A percentile compares a stretch with the other conserved stretches of the same genome.
phyloP scores from a whole-genome alignment of 2,797 vertebrate genomes.

The Neoniphon sammara region DNA sequence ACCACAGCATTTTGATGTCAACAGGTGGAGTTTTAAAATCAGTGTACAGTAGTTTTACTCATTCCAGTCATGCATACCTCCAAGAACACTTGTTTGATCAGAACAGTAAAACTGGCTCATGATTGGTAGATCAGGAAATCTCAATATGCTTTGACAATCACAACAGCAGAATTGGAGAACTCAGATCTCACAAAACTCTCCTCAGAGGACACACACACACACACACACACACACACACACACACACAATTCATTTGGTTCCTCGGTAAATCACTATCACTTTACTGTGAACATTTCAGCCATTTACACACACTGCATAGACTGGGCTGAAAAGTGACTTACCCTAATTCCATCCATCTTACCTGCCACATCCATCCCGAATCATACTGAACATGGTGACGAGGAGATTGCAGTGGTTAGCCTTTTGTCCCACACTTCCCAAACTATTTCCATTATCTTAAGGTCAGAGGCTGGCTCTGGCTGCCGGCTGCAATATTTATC shows the following conservation, averaged over 20 bases:
- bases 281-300: constrained; percentile 10
- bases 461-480: constrained; percentile 72
- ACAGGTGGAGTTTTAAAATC: too few species aligned
- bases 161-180: too few species aligned
- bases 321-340: constrained; percentile 23
- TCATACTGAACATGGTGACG: constrained; percentile 32
- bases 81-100: too few species aligned
- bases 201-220: not conserved
- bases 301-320: constrained; percentile 15
- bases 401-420: constrained; percentile 54
- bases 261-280: constrained; percentile 14
- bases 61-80: too few species aligned
- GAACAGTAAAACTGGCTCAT: too few species aligned
- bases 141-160: too few species aligned
- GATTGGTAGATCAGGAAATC: too few species aligned
- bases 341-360: constrained; percentile 55
- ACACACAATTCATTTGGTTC: not conserved
- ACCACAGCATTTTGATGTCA: too few species aligned
- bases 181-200: not conserved
- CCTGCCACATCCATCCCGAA: constrained; percentile 40
- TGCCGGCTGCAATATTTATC: constrained; percentile 80
- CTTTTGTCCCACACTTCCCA: constrained; percentile 69
- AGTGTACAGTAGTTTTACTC: too few species aligned
- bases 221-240: constrained; percentile 6
- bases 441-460: constrained; percentile 80